Evolutionary conservation across 2,888 invertebrate genomes (phyloP), one percentile per base, ranked within the genome.

Genomic region (Pristionchus entomophagus): DNA sequence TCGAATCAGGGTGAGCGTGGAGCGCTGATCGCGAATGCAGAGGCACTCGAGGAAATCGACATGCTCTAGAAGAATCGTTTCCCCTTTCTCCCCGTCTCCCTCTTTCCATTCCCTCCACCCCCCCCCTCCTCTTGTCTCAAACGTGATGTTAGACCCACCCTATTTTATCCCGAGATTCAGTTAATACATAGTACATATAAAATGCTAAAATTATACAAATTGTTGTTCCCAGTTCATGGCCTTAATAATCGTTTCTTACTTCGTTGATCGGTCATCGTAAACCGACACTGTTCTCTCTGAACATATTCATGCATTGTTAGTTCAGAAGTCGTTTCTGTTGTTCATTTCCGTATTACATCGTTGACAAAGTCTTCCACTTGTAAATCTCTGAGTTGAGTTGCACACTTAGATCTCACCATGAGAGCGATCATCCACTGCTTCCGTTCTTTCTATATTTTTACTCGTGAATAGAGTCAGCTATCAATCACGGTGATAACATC

Each of bases 21-120:
- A 5, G n/a, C 45, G 2, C 41, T 73, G n/a, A 73, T 73, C 26
- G 73, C 73, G 8, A 73, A 73, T 73, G 38, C 73, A 0, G 73
- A 73, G n/a, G 73, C 73, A 22, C 73, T 73, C 14, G 73, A 73
- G 41, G 73, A 22, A 2, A 73, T 73, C 26, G 73, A 73, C 22
- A 73, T 73, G 73, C 22, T 41, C 0, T 73, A 45, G 73, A 69
- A 32, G 73, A 73, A n/a, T n/a, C n/a, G n/a, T n/a, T n/a, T n/a
- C 35, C 3, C 62, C 45, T 45, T 6, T 45, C 14, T 45, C 17
- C 32, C 29, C 29, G 29, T 14, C 59, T n/a, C 35, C 12, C 35
- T 38, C 35, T 6, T 29, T 38, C 6, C 22, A 14, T 38, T 32
- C 35, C 17, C 10, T 65, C 35, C 35, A 65, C n/a, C n/a, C n/a